Conservation (phyloP, 2,113 vertebrate genomes). For the Meleagris gallopavo region DNA sequence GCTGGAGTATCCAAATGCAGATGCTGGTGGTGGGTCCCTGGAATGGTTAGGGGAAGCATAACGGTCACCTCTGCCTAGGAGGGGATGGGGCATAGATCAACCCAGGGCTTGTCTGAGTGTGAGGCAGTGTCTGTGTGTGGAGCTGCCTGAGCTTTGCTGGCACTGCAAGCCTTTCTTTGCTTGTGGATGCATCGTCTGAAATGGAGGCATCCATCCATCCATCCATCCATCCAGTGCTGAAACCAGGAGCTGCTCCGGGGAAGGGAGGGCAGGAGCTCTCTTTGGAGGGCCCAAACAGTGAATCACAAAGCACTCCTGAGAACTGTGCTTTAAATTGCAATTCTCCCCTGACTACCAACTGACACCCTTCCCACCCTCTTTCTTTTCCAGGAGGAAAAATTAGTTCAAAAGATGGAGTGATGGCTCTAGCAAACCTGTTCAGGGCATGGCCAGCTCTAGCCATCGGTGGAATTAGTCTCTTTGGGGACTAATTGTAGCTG, state of each 20-base stretch:
- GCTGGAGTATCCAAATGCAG: background rate
- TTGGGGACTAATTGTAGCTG: constrained; percentile 48
- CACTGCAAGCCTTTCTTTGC: background rate
- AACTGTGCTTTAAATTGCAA: background rate
- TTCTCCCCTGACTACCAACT: background rate
- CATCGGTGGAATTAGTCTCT: background rate
- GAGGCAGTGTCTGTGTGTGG: background rate
- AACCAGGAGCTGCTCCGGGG: background rate
- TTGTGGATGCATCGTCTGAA: background rate
- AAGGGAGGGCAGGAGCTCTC: background rate
- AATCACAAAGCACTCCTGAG: background rate
- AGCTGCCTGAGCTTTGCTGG: background rate
- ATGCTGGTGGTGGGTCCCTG: background rate
- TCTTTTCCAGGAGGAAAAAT: background rate
- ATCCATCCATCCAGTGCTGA: background rate
- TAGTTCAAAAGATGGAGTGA: background rate
- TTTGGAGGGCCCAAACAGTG: background rate
- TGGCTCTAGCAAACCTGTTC: background rate
- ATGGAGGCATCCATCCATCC: constrained; percentile 42
- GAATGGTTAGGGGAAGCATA: background rate
- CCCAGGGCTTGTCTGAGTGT: background rate
- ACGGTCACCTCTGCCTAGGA: background rate
- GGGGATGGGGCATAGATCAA: background rate
- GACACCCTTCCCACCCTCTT: background rate
- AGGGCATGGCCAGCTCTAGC: background rate